These are phyloP conservation scores for Caretta caretta DNA, from an alignment of 2,113 vertebrate genomes.

Conservation along the genomic window DNA sequence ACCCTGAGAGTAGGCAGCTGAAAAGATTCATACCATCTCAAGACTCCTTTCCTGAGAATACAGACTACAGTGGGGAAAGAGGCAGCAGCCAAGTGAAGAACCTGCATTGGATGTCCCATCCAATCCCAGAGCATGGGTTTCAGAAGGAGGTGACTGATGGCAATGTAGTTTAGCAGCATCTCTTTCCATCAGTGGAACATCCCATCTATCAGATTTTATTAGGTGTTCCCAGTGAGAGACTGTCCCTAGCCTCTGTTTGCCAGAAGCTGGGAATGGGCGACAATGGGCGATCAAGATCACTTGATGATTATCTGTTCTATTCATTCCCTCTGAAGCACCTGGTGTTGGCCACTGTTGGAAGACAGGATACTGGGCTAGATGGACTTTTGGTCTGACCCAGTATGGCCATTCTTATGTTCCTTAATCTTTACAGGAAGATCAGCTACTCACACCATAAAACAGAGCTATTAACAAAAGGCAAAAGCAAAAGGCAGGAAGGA, in stretches of 20 bases:
- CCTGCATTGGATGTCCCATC: too few species aligned
- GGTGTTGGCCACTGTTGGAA: too few species aligned
- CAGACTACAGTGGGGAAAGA: neutral
- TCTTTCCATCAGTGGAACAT: neutral
- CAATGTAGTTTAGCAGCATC: neutral
- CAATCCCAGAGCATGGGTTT: neutral
- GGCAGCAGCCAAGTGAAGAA: neutral
- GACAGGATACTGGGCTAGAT: too few species aligned
- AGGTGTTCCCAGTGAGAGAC: neutral
- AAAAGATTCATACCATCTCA: neutral
- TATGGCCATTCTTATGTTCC: too few species aligned
- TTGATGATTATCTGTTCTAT: too few species aligned
- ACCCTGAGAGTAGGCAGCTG: neutral
- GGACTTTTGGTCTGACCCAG: too few species aligned
- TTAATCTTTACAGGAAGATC: neutral
- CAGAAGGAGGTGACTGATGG: neutral
- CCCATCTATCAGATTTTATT: neutral
- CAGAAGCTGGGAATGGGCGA: too few species aligned
- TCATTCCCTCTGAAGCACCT: too few species aligned
- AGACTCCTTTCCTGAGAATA: neutral
- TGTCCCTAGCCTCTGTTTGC: too few species aligned
- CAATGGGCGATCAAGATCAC: too few species aligned
- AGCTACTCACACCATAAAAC: neutral
- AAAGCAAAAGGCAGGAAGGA: neutral
- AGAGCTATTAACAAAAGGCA: neutral